Percentiles rank a stretch among this genome's conserved stretches.
phyloP scores from a whole-genome alignment of 2,113 vertebrate species.

The Hippocampus abdominalis region DNA sequence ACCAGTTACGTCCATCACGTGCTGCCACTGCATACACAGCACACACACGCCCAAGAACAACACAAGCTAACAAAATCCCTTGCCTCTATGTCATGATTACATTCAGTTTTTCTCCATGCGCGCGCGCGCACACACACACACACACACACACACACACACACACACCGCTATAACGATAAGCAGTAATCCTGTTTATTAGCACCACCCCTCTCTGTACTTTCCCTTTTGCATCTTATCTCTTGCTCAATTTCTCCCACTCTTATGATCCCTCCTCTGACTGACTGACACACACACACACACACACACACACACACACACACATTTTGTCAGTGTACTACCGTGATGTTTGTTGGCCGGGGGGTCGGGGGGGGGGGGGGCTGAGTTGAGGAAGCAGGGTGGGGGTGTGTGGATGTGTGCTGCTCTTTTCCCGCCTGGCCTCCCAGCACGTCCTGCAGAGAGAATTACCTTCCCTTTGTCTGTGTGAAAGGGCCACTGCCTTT shows the following conservation, averaged over 20 bases:
- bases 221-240: conserved; percentile 59
- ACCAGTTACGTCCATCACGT: no score
- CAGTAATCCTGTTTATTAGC: conserved; percentile 71
- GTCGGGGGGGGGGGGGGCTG: conserved; percentile 41
- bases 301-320: conserved; percentile 15
- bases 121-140: neutral
- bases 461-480: conserved; percentile 69
- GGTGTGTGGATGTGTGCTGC: conserved; percentile 57
- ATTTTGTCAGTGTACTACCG: conserved; percentile 59
- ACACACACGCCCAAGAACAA: neutral
- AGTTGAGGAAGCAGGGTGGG: conserved; percentile 54
- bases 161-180: conserved; percentile 62
- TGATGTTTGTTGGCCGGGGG: conserved; percentile 61
- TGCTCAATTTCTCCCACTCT: conserved; percentile 47
- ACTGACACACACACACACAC: conserved; percentile 17
- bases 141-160: conserved; percentile 6
- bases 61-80: conserved; percentile 7
- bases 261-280: neutral
- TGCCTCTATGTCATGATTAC: conserved; percentile 24
- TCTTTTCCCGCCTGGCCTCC: conserved; percentile 58
- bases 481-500: conserved; percentile 62
- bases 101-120: conserved; percentile 1
- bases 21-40: neutral
- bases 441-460: conserved; percentile 63
- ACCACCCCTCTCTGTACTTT: conserved; percentile 54